A percentile compares a stretch with the other conserved stretches of the same genome.
These are phyloP conservation scores for Thalpophila matura DNA, from an alignment of 2,888 invertebrate genomes.

Conservation along the genomic window DNA sequence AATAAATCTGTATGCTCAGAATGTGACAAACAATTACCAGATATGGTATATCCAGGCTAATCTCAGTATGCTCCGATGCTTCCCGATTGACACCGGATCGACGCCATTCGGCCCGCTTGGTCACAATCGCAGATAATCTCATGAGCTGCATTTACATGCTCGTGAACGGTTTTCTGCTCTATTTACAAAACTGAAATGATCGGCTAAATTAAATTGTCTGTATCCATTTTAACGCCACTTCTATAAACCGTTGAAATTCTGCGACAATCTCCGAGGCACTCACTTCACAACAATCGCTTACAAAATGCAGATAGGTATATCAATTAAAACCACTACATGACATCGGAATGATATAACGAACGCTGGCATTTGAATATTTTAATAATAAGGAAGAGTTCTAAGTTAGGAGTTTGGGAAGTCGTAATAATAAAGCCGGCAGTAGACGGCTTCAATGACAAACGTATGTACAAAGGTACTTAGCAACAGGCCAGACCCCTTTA, in stretches of 20 bases:
- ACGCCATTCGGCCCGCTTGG: constrained; percentile 72
- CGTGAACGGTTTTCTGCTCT: constrained; percentile 84
- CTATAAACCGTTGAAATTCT: constrained; percentile 68
- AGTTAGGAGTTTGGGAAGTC: constrained; percentile 80
- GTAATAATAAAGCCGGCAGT: constrained; percentile 84
- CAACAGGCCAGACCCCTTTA: constrained; percentile 87
- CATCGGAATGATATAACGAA: constrained; percentile 71
- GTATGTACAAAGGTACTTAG: constrained; percentile 80
- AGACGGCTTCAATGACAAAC: constrained; percentile 82
- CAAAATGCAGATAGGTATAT: constrained; percentile 69
- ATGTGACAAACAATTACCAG: constrained; percentile 76
- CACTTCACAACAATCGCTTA: constrained; percentile 74
- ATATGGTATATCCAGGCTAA: constrained; percentile 76
- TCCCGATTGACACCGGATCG: constrained; percentile 65
- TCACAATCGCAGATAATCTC: constrained; percentile 83
- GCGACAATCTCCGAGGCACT: constrained; percentile 65
- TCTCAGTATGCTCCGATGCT: constrained; percentile 79
- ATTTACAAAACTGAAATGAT: constrained; percentile 85
- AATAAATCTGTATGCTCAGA: constrained; percentile 71
- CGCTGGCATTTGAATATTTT: constrained; percentile 75
- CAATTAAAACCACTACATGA: constrained; percentile 70
- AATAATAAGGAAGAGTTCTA: constrained; percentile 81
- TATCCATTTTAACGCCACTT: constrained; percentile 76
- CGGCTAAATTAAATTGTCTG: constrained; percentile 83
- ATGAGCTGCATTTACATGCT: constrained; percentile 77